Evolutionary conservation across 2,888 invertebrate genomes (phyloP), one percentile per base, ranked within the genome.

Genomic region (Allolobophora icterica): DNA sequence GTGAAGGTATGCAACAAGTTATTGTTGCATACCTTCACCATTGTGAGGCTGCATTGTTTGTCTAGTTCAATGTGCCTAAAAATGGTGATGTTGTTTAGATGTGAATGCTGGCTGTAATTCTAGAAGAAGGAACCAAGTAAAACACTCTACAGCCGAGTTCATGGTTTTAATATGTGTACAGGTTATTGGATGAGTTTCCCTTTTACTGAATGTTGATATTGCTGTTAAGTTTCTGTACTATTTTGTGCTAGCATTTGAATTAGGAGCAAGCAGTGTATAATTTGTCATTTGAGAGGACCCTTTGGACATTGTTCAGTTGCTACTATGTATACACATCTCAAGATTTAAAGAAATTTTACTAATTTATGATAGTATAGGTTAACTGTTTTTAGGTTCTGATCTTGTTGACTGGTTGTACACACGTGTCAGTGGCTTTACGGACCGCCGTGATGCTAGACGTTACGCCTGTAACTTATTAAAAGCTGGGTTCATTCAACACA

Each of bases 381-480:
- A n/a, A 71, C 19, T 38, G 34, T 87, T 87, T 87, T 45, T 94
- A 96, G 96, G 96, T 93, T 96, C 96, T 58, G 98, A 99, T 95
- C 97, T 99, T 91, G 99, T 99, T 58, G 99, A 99, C 95, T 99
- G 99, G 99, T 96, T 99, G 91, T 96, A 98, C 94, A 97, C 97
- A 93, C 98, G 98, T 95, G 98, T 99, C 2, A 98, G 98, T 94
- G 99, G 99, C 34, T 97, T 99, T 93, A 96, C 97, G 89, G 99
- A 99, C 96, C 96, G 99, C 17, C 96, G 99, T 91, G 99, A 99
- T 95, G 99, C 99, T 0, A 96, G 99, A 94, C 99, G 99, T 95
- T 99, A 99, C 95, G 99, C 99, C 5, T 97, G 98, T 89, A 97
- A 98, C 93, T 97, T 99, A 97, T 96, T 98, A 83, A 97, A 98